phyloP scores from a whole-genome alignment of 2,797 vertebrate genomes.

The Coccyzus lansbergi region DNA sequence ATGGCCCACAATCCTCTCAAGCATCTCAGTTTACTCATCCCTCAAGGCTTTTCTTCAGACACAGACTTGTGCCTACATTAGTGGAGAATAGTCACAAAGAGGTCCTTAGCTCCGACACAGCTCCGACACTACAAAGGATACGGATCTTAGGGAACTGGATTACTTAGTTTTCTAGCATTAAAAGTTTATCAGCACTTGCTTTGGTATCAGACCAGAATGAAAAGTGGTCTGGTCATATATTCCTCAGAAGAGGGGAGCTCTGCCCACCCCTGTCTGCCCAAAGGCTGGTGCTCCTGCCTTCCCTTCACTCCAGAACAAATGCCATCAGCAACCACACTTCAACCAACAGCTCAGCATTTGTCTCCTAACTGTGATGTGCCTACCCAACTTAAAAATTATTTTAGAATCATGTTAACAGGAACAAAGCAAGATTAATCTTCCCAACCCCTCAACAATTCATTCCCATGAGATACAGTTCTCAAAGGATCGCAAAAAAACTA shows the following conservation, averaged over 20 bases:
- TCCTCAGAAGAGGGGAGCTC: neutral
- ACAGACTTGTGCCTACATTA: neutral
- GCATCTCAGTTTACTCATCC: conserved; percentile 23
- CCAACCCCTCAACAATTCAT: neutral
- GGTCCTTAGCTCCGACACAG: neutral
- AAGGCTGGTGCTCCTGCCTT: neutral
- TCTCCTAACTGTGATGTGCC: neutral
- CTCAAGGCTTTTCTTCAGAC: neutral
- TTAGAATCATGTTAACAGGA: neutral
- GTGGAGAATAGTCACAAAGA: neutral
- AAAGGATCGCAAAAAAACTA: neutral
- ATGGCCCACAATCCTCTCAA: neutral
- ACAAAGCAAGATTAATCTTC: neutral
- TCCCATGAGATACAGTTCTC: neutral
- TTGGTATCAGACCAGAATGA: neutral
- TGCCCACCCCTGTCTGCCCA: neutral
- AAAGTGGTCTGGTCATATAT: neutral
- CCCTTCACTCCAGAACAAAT: accelerated
- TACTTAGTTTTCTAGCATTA: neutral
- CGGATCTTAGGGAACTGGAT: neutral
- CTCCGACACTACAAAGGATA: neutral
- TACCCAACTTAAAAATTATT: neutral
- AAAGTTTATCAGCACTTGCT: neutral
- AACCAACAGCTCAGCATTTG: neutral
- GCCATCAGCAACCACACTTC: neutral